Evolutionary conservation across 1,140 invertebrate species (phyloP), one percentile per base, ranked within the genome.

Genomic region (Camponotus vicinus): DNA sequence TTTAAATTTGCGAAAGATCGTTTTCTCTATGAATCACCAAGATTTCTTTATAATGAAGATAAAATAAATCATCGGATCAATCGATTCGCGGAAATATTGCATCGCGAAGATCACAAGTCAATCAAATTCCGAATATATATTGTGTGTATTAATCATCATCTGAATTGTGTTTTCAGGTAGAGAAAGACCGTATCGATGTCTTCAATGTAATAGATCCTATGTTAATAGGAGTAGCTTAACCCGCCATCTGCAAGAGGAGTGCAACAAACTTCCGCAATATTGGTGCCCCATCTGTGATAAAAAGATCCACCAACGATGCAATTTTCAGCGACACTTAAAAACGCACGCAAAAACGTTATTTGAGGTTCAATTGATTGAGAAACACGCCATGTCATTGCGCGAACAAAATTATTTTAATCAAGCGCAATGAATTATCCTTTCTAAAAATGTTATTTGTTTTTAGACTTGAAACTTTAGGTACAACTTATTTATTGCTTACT

Each of bases 211-310:
- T 55, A 94, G 93, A 89, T 91, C 93, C 70, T 96, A 96, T 91
- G 94, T 94, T 59, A 94, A 95, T 85, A 95, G 94, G 86, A 92
- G 92, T 52, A 94, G 88, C 15, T 67, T 92, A 18, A 91, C 89
- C n/a, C 92, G 88, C 21, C 96, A 97, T 89, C 84, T 95, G 40
- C 92, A 95, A 18, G 96, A 95, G 87, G 96, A 96, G 88, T 97
- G 96, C 86, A 95, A 96, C 27, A 95, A 95, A 77, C 89, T 94
- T 84, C 96, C 96, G 2, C 95, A 95, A 37, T 95, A 96, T 75
- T 92, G 95, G 87, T 96, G 97, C 91, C 92, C 91, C 42, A 93
- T 95, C 76, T 96, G 96, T 85, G 89, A 92, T 0, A 93, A 92
- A 63, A 88, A 90, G 45, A 93, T 94, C 83, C 93, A 94, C 75